Percentiles rank a stretch among this genome's conserved stretches.
Evolutionary conservation across 2,888 invertebrate species (phyloP).

Genomic region (Priocnemis perturbator): DNA sequence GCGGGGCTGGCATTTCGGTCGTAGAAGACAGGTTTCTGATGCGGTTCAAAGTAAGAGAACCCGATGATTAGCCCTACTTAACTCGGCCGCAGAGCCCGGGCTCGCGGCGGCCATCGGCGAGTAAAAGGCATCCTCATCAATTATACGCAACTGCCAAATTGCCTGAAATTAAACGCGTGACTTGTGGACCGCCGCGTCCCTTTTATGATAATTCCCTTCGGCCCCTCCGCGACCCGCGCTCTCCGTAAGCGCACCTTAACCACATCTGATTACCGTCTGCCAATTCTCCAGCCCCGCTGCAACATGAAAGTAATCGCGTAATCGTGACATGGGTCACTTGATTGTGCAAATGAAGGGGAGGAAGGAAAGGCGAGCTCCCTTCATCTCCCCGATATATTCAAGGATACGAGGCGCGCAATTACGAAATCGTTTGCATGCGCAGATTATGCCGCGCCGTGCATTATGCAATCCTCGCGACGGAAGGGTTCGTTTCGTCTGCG

Average conservation of each 20-base stretch:
- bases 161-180: slow-evolving; percentile 69
- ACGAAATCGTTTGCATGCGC: too few species aligned
- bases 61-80: slow-evolving; percentile 73
- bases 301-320: too few species aligned
- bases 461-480: too few species aligned
- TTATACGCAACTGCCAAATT: slow-evolving; percentile 74
- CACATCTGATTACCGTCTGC: too few species aligned
- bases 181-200: neutral
- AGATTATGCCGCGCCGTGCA: too few species aligned
- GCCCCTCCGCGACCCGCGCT: slow-evolving; percentile 5
- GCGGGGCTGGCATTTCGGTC: slow-evolving; percentile 45
- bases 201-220: slow-evolving; percentile 17
- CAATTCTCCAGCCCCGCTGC: too few species aligned
- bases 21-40: slow-evolving; percentile 59
- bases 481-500: too few species aligned
- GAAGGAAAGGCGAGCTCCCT: too few species aligned
- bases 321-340: too few species aligned
- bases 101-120: slow-evolving; percentile 56
- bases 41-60: slow-evolving; percentile 51
- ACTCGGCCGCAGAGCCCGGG: slow-evolving; percentile 54
- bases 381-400: too few species aligned
- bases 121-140: slow-evolving; percentile 71
- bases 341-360: neutral
- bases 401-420: too few species aligned
- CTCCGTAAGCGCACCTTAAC: neutral